phyloP scores from a whole-genome alignment of 1,140 invertebrate species.

The Eupristina koningsbergeri region DNA sequence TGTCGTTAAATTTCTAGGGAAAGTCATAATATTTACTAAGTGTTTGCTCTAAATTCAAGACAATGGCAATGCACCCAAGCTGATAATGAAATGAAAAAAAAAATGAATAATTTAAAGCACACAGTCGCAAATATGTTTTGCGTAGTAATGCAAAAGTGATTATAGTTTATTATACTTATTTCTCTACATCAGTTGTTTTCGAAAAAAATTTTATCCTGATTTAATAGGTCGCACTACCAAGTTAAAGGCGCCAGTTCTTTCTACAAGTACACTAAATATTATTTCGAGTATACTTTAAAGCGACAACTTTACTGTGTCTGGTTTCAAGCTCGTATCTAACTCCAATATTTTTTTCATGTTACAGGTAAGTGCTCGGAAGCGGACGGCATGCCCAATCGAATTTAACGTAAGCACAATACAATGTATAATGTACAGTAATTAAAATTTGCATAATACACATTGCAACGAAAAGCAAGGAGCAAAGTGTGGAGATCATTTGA shows the following conservation, averaged over 20 bases:
- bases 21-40: not conserved
- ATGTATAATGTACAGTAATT: not conserved
- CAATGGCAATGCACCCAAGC: not conserved
- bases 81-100: not conserved
- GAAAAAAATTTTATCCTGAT: too few relatives aligned
- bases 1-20: not conserved
- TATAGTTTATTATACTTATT: too few relatives aligned
- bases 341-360: conserved; percentile 10
- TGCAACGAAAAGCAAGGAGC: not conserved
- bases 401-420: not conserved
- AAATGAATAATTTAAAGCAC: not conserved
- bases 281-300: too few relatives aligned
- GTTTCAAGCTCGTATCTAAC: not conserved
- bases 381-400: not conserved
- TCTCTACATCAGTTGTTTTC: too few relatives aligned
- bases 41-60: not conserved
- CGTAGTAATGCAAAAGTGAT: too few relatives aligned
- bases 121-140: too few relatives aligned
- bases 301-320: too few relatives aligned
- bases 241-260: too few relatives aligned
- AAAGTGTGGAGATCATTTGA: not conserved
- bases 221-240: too few relatives aligned
- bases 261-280: too few relatives aligned
- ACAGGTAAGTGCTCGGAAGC: conserved; percentile 11
- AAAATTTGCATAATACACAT: not conserved